phyloP scores from a whole-genome alignment of 2,113 vertebrate genomes.

The Maccullochella peelii region DNA sequence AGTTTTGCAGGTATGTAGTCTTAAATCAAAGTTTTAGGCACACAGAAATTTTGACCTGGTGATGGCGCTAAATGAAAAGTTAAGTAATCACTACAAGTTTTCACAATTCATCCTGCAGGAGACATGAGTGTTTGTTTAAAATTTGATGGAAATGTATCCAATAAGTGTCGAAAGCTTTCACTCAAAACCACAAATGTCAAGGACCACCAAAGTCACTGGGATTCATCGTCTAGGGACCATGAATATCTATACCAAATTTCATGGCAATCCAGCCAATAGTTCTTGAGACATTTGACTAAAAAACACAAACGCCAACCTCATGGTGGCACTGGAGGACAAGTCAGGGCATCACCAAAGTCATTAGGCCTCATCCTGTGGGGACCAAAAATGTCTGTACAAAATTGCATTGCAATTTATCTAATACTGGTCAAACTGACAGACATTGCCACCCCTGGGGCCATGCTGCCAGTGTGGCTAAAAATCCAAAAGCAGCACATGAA shows the following conservation, averaged over 20 bases:
- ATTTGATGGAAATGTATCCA: not conserved
- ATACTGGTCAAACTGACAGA: not conserved
- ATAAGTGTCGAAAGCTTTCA: not conserved
- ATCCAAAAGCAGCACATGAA: not conserved
- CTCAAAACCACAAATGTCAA: not conserved
- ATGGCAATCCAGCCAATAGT: not conserved
- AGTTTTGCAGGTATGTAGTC: not conserved
- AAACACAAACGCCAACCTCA: no score
- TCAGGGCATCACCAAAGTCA: not conserved
- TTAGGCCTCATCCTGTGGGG: not conserved
- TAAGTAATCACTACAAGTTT: not conserved
- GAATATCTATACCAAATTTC: not conserved
- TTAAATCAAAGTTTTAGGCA: no score
- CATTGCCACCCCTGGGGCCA: not conserved
- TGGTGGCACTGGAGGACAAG: not conserved
- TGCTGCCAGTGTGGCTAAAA: not conserved
- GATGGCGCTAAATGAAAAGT: not conserved
- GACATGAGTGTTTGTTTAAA: not conserved
- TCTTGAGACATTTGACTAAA: no score
- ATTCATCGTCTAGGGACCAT: not conserved
- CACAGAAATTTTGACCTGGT: no score
- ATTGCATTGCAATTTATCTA: not conserved
- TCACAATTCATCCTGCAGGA: not conserved
- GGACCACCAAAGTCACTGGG: not conserved
- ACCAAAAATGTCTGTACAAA: not conserved